Evolutionary conservation across 2,888 invertebrate genomes (phyloP).

Genomic region (Tethea ocularis): DNA sequence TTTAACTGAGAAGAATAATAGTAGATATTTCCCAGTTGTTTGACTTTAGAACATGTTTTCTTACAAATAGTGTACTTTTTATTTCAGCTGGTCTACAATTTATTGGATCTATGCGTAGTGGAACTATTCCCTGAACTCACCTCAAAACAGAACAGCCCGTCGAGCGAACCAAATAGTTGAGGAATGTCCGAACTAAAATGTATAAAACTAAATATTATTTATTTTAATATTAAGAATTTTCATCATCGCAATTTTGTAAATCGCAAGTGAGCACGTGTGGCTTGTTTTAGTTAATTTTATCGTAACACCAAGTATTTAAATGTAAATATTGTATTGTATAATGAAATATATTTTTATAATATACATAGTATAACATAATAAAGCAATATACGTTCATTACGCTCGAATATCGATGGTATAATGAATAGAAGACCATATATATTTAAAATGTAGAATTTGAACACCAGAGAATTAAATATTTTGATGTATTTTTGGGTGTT

Average conservation of each 20-base stretch:
- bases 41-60: not conserved
- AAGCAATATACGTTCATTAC: slow-evolving; percentile 35
- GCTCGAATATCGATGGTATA: slow-evolving; percentile 32
- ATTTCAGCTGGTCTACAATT: slow-evolving; percentile 88
- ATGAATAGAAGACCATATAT: slow-evolving; percentile 43
- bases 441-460: slow-evolving; percentile 37
- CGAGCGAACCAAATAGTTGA: slow-evolving; percentile 61
- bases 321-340: slow-evolving; percentile 56
- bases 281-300: slow-evolving; percentile 16
- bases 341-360: slow-evolving; percentile 68
- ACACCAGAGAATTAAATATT: slow-evolving; percentile 68
- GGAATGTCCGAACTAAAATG: slow-evolving; percentile 16
- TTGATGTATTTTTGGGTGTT: slow-evolving; percentile 34
- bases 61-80: slow-evolving; percentile 19
- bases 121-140: slow-evolving; percentile 90
- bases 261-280: slow-evolving; percentile 26
- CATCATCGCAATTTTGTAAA: slow-evolving; percentile 36
- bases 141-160: slow-evolving; percentile 30
- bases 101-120: slow-evolving; percentile 89
- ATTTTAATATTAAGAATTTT: slow-evolving; percentile 16
- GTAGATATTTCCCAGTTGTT: no score
- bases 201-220: slow-evolving; percentile 10
- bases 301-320: slow-evolving; percentile 32
- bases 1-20: no score
- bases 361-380: slow-evolving; percentile 36